Conservation (phyloP, 1,140 invertebrate genomes). For the Lepidurus couesii region DNA sequence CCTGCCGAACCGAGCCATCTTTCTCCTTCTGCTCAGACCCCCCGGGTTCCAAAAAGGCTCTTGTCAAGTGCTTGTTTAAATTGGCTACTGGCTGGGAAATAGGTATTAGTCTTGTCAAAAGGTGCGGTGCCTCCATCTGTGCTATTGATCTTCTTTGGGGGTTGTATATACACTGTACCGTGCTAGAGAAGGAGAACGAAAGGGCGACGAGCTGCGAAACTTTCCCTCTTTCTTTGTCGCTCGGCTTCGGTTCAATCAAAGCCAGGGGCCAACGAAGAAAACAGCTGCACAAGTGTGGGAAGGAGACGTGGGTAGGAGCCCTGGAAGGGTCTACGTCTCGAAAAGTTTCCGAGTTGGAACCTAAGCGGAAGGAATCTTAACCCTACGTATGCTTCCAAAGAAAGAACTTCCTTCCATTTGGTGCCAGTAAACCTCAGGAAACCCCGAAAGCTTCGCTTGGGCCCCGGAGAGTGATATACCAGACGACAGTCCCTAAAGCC, state of each 20-base stretch:
- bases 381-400: not conserved
- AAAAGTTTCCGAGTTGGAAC: not conserved
- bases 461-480: no score
- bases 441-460: no score
- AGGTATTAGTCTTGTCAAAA: not conserved
- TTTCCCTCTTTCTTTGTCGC: not conserved
- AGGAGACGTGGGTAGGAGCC: not conserved
- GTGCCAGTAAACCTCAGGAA: no score
- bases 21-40: not conserved
- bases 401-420: not conserved
- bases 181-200: not conserved
- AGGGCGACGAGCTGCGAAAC: not conserved
- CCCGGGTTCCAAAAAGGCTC: not conserved
- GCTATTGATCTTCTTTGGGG: conserved; percentile 7
- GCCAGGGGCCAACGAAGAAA: not conserved
- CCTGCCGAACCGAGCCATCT: not conserved
- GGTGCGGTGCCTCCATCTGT: conserved; percentile 12
- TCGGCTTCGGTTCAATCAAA: conserved; percentile 3
- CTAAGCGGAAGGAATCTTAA: not conserved
- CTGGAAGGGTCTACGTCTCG: not conserved
- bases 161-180: not conserved
- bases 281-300: conserved; percentile 9
- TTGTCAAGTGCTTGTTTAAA: not conserved
- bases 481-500: no score
- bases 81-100: conserved; percentile 1